Conservation (phyloP, 1,140 invertebrate species). For the Nasonia vitripennis region DNA sequence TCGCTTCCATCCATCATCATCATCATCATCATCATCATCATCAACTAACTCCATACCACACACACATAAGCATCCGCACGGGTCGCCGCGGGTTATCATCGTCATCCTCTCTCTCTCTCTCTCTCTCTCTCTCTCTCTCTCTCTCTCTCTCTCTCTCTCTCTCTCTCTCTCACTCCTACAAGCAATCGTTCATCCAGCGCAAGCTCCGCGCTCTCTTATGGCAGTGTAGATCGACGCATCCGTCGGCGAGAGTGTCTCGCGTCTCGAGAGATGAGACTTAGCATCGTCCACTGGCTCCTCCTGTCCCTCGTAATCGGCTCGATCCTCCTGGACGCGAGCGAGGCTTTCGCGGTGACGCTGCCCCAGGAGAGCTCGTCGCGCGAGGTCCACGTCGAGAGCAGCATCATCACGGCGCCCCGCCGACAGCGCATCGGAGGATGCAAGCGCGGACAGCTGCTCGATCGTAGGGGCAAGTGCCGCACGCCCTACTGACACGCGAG, state of each 20-base stretch:
- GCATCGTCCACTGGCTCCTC: neutral
- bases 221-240: neutral
- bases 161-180: neutral
- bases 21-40: too few relatives aligned
- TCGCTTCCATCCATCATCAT: too few relatives aligned
- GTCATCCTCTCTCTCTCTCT: neutral
- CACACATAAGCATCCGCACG: neutral
- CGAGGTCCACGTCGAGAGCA: constrained; percentile 34
- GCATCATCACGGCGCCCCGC: constrained; percentile 61
- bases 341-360: neutral
- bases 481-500: constrained; percentile 57
- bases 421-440: constrained; percentile 55
- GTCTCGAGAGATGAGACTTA: neutral
- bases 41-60: too few relatives aligned
- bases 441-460: constrained; percentile 56
- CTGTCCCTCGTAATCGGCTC: neutral
- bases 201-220: neutral
- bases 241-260: neutral
- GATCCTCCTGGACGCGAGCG: neutral
- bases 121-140: constrained; percentile 1
- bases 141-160: constrained; percentile 10
- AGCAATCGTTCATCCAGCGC: neutral
- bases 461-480: constrained; percentile 64
- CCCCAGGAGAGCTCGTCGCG: neutral
- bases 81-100: too few relatives aligned